Conservation (phyloP, 2,797 vertebrate genomes). For the Linurgus olivaceus region DNA sequence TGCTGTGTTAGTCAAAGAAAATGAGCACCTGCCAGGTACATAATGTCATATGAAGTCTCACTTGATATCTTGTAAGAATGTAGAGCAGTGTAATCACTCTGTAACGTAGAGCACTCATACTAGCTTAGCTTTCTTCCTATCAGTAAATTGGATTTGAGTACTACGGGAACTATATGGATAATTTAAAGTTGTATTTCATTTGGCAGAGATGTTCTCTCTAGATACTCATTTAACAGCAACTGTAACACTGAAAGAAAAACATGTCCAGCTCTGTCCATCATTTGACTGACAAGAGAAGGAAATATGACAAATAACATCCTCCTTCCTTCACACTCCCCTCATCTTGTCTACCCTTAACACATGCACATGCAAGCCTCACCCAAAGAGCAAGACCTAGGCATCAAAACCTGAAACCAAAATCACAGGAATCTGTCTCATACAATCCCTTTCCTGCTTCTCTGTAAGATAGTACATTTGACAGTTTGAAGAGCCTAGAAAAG, state of each 20-base stretch:
- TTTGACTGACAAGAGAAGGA: neutral
- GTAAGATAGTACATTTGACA: neutral
- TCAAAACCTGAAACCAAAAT: neutral
- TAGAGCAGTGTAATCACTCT: neutral
- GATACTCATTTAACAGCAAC: neutral
- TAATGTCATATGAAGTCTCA: neutral
- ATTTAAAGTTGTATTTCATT: neutral
- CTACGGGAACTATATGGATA: neutral
- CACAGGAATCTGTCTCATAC: neutral
- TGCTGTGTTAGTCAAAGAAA: neutral
- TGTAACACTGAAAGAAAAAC: neutral
- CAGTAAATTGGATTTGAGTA: neutral
- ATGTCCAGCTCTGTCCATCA: neutral
- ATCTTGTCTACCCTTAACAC: neutral
- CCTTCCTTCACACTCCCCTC: neutral
- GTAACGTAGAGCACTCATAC: neutral
- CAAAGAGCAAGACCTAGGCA: neutral
- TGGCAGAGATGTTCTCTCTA: neutral
- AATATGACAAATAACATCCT: neutral
- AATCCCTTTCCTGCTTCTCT: neutral
- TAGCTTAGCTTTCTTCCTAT: neutral
- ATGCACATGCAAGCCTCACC: accelerated
- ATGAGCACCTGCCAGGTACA: neutral
- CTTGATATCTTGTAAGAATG: neutral
- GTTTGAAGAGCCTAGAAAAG: neutral